phyloP scores from a whole-genome alignment of 2,888 invertebrate species.

The Antitype chi region DNA sequence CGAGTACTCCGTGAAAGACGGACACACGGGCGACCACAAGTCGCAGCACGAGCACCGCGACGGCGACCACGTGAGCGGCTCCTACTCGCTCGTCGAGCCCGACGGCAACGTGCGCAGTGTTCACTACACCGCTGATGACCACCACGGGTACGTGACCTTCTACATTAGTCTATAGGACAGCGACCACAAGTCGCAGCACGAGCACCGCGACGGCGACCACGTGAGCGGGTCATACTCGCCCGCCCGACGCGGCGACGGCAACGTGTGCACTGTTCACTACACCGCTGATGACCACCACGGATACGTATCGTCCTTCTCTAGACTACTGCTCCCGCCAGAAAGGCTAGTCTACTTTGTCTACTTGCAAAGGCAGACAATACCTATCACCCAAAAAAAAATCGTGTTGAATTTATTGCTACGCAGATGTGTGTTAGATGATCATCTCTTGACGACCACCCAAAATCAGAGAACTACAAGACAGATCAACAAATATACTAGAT shows the following conservation, averaged over 20 bases:
- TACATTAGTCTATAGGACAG: conserved; percentile 53
- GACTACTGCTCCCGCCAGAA: not conserved
- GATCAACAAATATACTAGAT: too few species aligned
- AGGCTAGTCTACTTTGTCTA: not conserved
- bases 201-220: conserved; percentile 90
- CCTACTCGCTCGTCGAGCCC: conserved; percentile 91
- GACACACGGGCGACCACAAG: conserved; percentile 91
- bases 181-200: conserved; percentile 90
- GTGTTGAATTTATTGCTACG: not conserved
- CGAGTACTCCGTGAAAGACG: conserved; percentile 90
- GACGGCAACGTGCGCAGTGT: conserved; percentile 90
- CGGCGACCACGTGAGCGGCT: conserved; percentile 91
- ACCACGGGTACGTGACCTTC: conserved; percentile 80
- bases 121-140: conserved; percentile 89
- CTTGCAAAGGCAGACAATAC: not conserved
- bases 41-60: conserved; percentile 89
- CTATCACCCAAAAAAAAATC: not conserved
- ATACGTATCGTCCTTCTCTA: conserved; percentile 71
- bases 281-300: conserved; percentile 88
- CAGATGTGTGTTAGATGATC: not conserved
- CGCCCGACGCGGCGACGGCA: conserved; percentile 91
- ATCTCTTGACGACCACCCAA: too few species aligned
- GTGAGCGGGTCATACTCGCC: conserved; percentile 92
- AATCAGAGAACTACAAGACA: not conserved
- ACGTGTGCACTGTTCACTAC: conserved; percentile 90